These are phyloP conservation scores for Motacilla alba DNA, from an alignment of 2,113 vertebrate species.

Conservation along the genomic window DNA sequence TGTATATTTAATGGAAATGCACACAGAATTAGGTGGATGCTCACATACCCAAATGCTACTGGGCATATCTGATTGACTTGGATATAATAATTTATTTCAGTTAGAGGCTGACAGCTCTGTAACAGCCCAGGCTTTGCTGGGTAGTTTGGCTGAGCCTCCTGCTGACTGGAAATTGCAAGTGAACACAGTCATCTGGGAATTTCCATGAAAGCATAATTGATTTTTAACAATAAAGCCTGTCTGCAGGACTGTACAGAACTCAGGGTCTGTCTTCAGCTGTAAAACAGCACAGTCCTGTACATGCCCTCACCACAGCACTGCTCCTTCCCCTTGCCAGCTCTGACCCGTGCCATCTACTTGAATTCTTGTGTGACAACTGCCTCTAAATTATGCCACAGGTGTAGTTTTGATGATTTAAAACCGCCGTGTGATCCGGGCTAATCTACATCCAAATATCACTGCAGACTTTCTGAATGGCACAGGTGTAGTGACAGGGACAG, in stretches of 20 bases:
- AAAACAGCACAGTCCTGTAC: background rate
- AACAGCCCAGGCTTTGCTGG: background rate
- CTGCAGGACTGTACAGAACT: slow-evolving; percentile 19
- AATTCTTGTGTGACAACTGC: background rate
- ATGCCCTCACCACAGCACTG: background rate
- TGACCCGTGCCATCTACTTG: background rate
- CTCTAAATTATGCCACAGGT: background rate
- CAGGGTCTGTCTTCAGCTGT: background rate
- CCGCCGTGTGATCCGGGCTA: background rate
- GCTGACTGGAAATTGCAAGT: slow-evolving; percentile 32
- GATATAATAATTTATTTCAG: background rate
- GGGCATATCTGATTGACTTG: background rate
- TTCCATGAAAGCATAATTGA: slow-evolving; percentile 48
- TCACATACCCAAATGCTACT: background rate
- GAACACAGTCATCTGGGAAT: slow-evolving; percentile 24
- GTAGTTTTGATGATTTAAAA: background rate
- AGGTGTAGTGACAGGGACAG: background rate
- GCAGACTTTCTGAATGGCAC: background rate
- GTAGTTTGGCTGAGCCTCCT: background rate
- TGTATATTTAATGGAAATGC: background rate
- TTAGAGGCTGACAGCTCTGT: background rate
- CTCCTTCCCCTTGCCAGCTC: background rate
- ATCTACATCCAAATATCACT: background rate
- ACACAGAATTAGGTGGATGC: background rate
- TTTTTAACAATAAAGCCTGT: slow-evolving; percentile 32